phyloP scores from a whole-genome alignment of 2,113 vertebrate species.

The Nansenia antarctica region DNA sequence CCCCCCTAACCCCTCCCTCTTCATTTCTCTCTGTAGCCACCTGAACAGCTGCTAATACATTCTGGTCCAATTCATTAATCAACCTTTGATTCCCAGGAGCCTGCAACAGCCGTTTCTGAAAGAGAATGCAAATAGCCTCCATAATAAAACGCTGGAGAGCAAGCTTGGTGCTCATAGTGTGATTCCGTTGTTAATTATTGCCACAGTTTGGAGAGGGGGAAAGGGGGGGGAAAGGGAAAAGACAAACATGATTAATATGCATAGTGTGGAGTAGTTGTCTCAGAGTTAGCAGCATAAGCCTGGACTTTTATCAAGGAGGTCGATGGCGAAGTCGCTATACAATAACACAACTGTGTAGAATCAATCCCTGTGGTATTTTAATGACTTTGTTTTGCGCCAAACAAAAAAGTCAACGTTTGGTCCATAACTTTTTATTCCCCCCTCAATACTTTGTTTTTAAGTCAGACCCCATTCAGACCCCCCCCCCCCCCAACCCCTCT shows the following conservation, averaged over 20 bases:
- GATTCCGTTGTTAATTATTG: constrained; percentile 53
- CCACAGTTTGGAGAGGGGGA: constrained; percentile 30
- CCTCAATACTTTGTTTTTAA: constrained; percentile 4
- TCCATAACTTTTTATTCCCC: no score
- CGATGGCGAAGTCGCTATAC: no score
- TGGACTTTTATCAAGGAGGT: not conserved
- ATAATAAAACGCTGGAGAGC: constrained; percentile 49
- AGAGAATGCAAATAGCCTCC: constrained; percentile 64
- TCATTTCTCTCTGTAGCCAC: constrained; percentile 26
- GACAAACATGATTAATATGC: constrained; percentile 14
- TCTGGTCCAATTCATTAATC: constrained; percentile 60
- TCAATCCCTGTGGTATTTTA: no score
- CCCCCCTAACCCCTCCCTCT: not conserved
- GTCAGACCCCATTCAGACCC: not conserved
- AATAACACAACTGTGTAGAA: no score
- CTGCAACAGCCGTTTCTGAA: constrained; percentile 36
- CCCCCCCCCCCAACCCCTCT: constrained; percentile 31
- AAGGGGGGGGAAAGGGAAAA: not conserved
- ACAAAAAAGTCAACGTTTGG: no score
- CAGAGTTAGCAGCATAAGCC: not conserved
- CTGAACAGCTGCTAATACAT: constrained; percentile 62
- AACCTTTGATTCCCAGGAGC: constrained; percentile 63
- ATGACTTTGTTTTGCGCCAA: no score
- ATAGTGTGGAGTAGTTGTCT: not conserved
- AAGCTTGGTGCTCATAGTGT: constrained; percentile 45